phyloP scores from a whole-genome alignment of 2,888 invertebrate species.

The Lapara coniferarum region DNA sequence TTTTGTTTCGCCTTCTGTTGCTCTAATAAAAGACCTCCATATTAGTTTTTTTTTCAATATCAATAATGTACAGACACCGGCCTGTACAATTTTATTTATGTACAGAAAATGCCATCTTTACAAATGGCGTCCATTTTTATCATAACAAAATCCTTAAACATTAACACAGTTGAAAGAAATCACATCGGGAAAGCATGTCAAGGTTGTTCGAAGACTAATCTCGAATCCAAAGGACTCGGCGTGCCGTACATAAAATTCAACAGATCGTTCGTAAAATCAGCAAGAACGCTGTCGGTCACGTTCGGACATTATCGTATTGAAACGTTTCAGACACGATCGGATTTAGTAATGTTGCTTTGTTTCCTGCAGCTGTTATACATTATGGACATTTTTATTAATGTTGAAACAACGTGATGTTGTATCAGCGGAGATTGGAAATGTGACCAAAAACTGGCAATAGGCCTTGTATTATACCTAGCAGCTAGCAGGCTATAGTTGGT shows the following conservation, averaged over 20 bases:
- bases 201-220: conserved; percentile 7
- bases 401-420: too few relatives aligned
- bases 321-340: conserved; percentile 4
- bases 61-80: too few relatives aligned
- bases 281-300: conserved; percentile 1
- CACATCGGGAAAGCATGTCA: conserved; percentile 1
- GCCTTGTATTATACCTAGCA: too few relatives aligned
- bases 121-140: background rate
- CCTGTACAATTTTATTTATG: too few relatives aligned
- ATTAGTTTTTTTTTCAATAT: too few relatives aligned
- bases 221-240: conserved; percentile 34
- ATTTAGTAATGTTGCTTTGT: conserved; percentile 3
- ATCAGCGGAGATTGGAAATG: too few relatives aligned
- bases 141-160: background rate
- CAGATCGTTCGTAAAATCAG: conserved; percentile 28
- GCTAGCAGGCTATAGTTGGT: too few relatives aligned
- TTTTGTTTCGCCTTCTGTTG: too few relatives aligned
- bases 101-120: too few relatives aligned
- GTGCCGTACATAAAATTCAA: conserved; percentile 38
- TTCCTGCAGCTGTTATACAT: background rate
- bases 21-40: too few relatives aligned
- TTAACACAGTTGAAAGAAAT: background rate
- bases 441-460: too few relatives aligned
- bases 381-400: too few relatives aligned
- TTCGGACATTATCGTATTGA: background rate